These are phyloP conservation scores for Microcebus tavaratra DNA, from an alignment of 2,113 vertebrate species.

Conservation along the genomic window DNA sequence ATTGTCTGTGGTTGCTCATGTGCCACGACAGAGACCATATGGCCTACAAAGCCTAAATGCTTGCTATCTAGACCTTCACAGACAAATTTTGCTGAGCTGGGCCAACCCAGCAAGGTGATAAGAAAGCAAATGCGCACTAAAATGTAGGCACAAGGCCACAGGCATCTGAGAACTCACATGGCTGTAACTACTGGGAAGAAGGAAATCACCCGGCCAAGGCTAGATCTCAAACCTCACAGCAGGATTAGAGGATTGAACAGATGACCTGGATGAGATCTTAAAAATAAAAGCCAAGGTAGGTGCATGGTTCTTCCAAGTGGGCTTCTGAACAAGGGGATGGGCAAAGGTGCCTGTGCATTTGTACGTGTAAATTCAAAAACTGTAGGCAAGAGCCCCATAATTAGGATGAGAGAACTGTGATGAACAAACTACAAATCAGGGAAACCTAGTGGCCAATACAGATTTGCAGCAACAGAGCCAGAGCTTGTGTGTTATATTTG, in stretches of 20 bases:
- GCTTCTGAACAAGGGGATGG: not conserved
- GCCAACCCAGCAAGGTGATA: not conserved
- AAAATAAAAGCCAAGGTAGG: not conserved
- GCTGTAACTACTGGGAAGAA: not conserved
- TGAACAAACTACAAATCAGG: not conserved
- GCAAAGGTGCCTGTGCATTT: not conserved
- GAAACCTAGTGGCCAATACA: not conserved
- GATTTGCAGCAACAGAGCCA: not conserved
- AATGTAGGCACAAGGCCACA: not conserved
- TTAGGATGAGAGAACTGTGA: not conserved
- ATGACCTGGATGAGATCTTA: not conserved
- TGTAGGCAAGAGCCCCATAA: not conserved
- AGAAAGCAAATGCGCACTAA: not conserved
- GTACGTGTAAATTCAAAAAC: not conserved
- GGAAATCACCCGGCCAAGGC: not conserved
- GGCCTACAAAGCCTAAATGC: not conserved
- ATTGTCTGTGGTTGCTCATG: not conserved
- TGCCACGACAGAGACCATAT: not conserved
- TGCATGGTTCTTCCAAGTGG: not conserved
- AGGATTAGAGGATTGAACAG: not conserved
- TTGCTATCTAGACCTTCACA: not conserved
- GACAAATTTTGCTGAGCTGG: not conserved
- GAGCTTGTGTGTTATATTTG: not conserved
- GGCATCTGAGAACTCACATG: not conserved
- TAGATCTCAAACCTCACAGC: not conserved